Evolutionary conservation across 1,140 invertebrate genomes (phyloP), one percentile per base, ranked within the genome.

Genomic region (Neocloeon triangulifer): DNA sequence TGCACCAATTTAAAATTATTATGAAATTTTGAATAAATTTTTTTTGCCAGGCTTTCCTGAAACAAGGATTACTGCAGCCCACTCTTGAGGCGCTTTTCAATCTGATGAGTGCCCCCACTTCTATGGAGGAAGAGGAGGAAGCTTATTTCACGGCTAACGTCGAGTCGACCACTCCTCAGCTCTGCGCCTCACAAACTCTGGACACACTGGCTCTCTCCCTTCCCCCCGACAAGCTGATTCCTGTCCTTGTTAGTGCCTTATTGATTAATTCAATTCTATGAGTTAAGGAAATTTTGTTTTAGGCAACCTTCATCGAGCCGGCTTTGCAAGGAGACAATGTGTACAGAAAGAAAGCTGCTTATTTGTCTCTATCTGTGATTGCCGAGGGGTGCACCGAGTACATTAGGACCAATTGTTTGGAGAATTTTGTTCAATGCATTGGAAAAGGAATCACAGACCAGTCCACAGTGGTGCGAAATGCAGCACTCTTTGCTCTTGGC

Each of bases 381-480:
- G 69, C 73, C 6, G 79, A 85, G 53, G 79, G 80, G 1, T 84
- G 78, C 51, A 60, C 74, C 0, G 77, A 82, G 39, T 64, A 69
- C 30, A 69, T 85, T 9, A 58, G 68, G 33, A 54, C 52, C 15
- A 78, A 77, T 51, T 79, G 73, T 44, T 49, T 84, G 8, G 55
- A 72, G 39, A 50, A 59, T 4, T 71, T 80, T 47, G 43, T 82
- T 8, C 60, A 66, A 27, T 70, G 68, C 37, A 66, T 79, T 16
- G 69, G 67, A 43, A 51, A 59, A 36, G 80, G 78, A 12, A 70
- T 84, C 19, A 59, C 53, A 6, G 66, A 77, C 54, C 43, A 52
- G 2, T 52, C 60, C 28, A 52, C 58, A 1, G 46, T 64, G 9
- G 75, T 79, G 2, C 56, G 71, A 20, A 75, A 75, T 51, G 65